Evolutionary conservation across 2,113 vertebrate species (phyloP), one percentile per base, ranked within the genome.

Genomic region (Labeo rohita): DNA sequence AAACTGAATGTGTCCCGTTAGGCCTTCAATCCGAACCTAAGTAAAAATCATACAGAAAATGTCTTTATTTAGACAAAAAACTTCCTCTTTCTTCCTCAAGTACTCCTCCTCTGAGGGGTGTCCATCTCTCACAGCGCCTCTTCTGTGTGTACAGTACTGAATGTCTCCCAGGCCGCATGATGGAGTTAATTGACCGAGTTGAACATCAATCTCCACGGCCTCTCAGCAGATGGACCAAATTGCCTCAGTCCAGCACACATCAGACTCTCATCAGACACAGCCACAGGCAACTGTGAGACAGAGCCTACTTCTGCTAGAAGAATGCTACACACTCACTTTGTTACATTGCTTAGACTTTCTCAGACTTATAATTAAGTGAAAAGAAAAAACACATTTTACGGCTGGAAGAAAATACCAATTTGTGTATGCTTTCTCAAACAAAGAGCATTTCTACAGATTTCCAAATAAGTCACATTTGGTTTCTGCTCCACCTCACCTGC

Each of bases 1-100:
- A 86, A 99, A 99, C 90, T 99, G 98, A 88, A 99, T 98, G 0
- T 99, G 99, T 89, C 98, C 98, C 0, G 98, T 99, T 85, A 99
- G 74, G 70, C 98, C 98, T 87, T 99, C 97, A 88, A 98, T 97
- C 9, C 81, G 97, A 59, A 99, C 98, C 98, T 99, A 90, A 83
- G 88, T 92, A 39, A 59, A 52, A 86, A 85, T n/a, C 56, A 90
- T 39, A 18, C 10, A 75, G 49, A 70, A 63, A 13, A 36, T 74
- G 16, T 47, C 12, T 82, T 73, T 36, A 83, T 43, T 80, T 10
- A 73, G 18, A 83, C 77, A 77, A 56, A 85, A 59, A 63, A 50
- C 91, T 52, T 49, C 9, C 18, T 72, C 16, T 54, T 23, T 54
- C 72, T 21, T 10, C 43, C 79, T 66, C 8, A 63, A 34, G 54